These are phyloP conservation scores for Athene noctua DNA, from an alignment of 2,113 vertebrate species.

Conservation along the genomic window DNA sequence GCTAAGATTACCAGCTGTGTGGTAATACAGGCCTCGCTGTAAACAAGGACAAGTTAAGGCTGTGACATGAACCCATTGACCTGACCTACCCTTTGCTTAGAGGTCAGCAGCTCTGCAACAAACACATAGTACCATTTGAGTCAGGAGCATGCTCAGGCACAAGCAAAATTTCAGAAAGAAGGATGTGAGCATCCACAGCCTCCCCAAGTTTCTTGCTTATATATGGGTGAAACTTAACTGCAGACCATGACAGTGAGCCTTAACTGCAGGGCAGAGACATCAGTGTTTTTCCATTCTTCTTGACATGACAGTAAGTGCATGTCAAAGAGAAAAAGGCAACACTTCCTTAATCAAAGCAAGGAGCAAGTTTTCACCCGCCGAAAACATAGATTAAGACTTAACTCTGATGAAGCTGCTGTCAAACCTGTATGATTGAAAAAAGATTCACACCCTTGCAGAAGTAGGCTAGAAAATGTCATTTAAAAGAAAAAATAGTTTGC, in stretches of 20 bases:
- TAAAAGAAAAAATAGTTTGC: constrained; percentile 36
- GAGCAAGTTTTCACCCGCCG: neutral
- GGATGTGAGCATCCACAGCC: fast-evolving
- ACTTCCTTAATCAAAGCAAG: constrained; percentile 28
- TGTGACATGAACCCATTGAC: neutral
- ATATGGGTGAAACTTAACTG: neutral
- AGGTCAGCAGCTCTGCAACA: neutral
- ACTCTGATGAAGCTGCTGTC: constrained; percentile 45
- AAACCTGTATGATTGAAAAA: constrained; percentile 27
- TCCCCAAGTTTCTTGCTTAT: fast-evolving
- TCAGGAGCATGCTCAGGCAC: neutral
- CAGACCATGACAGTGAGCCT: neutral
- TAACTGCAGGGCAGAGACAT: neutral
- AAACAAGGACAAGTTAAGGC: neutral
- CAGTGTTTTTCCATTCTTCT: neutral
- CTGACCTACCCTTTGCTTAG: neutral
- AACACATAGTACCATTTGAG: neutral
- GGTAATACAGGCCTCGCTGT: neutral
- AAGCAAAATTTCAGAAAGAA: neutral
- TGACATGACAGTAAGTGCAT: neutral
- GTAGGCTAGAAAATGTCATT: constrained; percentile 22
- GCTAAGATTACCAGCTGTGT: neutral
- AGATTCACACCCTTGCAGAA: constrained; percentile 40
- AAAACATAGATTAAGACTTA: constrained; percentile 28
- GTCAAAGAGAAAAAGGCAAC: constrained; percentile 1